Conservation (phyloP, 2,113 vertebrate genomes). For the Nettapus auritus region DNA sequence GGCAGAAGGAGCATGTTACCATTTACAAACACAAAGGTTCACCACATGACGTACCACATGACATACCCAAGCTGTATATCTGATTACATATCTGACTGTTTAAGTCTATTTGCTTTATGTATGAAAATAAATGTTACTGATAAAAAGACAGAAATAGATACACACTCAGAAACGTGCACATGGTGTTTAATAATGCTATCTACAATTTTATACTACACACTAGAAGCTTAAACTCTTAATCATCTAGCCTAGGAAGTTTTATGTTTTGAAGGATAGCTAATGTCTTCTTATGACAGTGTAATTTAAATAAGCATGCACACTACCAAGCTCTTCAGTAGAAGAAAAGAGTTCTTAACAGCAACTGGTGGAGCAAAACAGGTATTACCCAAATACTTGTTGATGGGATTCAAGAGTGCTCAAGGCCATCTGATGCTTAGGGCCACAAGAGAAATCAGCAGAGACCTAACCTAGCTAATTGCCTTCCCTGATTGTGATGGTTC, state of each 20-base stretch:
- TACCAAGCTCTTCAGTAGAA: constrained; percentile 12
- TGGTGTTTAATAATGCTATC: not conserved
- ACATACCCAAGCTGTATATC: not conserved
- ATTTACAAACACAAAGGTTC: constrained; percentile 9
- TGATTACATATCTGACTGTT: not conserved
- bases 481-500: constrained; percentile 72
- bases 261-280: constrained; percentile 9
- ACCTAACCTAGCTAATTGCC: constrained; percentile 77
- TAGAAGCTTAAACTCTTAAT: constrained; percentile 22
- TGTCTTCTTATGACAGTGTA: not conserved
- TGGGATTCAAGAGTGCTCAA: constrained; percentile 70
- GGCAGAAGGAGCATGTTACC: not conserved
- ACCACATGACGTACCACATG: not conserved
- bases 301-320: constrained; percentile 42
- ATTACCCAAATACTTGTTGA: constrained; percentile 68
- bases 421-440: constrained; percentile 67
- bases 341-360: constrained; percentile 47
- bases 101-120: not conserved
- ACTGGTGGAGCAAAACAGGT: constrained; percentile 58
- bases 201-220: not conserved
- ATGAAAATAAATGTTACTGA: not conserved
- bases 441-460: constrained; percentile 71
- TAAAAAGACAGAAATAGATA: not conserved
- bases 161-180: not conserved
- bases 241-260: constrained; percentile 14